Conservation (phyloP, 2,113 vertebrate genomes). For the Ailurus styani region DNA sequence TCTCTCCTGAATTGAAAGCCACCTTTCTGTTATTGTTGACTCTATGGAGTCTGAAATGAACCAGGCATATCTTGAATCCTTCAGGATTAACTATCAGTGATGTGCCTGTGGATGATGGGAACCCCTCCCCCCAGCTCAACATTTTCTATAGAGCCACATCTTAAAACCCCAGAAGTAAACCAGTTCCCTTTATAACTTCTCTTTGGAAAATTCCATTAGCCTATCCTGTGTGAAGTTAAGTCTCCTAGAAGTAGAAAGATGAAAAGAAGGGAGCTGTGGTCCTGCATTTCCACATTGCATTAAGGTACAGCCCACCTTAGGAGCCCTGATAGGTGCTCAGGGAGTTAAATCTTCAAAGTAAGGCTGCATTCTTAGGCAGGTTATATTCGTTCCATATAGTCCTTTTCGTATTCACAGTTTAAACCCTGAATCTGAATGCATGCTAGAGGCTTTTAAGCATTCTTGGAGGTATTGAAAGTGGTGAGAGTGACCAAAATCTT, state of each 20-base stretch:
- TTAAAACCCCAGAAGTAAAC: background rate
- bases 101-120: background rate
- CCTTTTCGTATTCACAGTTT: background rate
- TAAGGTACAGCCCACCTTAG: background rate
- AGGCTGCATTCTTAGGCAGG: background rate
- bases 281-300: background rate
- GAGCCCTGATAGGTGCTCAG: background rate
- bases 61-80: background rate
- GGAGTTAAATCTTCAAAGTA: slow-evolving; percentile 9
- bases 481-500: background rate
- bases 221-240: background rate
- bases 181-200: background rate
- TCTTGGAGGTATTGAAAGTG: background rate
- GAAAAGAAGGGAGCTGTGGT: background rate
- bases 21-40: slow-evolving; percentile 31
- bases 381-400: background rate
- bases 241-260: background rate
- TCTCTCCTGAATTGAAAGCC: slow-evolving; percentile 29
- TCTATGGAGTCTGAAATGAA: slow-evolving; percentile 27
- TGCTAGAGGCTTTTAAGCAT: background rate
- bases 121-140: background rate
- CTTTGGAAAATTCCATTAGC: background rate
- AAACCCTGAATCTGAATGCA: background rate
- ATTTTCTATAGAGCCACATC: background rate
- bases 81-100: background rate